Evolutionary conservation across 2,888 invertebrate species (phyloP).

Genomic region (Trileptium ribeirensis): DNA sequence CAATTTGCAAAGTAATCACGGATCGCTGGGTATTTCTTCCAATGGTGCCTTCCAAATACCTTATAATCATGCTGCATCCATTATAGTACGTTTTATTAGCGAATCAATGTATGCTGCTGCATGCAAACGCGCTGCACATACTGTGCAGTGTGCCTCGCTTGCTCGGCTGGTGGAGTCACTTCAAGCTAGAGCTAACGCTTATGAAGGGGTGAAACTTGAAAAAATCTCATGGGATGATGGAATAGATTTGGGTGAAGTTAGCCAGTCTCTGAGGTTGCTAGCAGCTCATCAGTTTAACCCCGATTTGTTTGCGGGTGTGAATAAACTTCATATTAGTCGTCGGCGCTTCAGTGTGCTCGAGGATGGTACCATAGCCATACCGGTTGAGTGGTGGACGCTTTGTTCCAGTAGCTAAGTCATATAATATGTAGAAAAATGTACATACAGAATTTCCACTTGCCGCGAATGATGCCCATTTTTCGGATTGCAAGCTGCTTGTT

Average conservation of each 20-base stretch:
- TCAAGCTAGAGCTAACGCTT: too few relatives aligned
- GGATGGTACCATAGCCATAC: not conserved
- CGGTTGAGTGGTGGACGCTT: not conserved
- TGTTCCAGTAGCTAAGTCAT: too few relatives aligned
- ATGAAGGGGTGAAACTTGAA: not conserved
- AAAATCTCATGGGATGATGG: not conserved
- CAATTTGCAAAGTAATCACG: not conserved
- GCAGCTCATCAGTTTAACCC: not conserved
- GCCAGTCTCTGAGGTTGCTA: not conserved
- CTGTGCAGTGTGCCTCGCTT: not conserved
- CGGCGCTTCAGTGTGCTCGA: not conserved
- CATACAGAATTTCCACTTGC: too few relatives aligned
- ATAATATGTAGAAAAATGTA: too few relatives aligned
- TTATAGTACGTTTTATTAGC: not conserved
- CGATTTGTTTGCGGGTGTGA: not conserved
- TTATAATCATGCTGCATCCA: not conserved
- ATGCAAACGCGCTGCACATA: not conserved
- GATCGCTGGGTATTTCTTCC: not conserved
- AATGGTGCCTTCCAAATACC: not conserved
- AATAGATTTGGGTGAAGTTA: not conserved
- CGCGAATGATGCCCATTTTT: too few relatives aligned
- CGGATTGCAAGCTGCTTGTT: too few relatives aligned
- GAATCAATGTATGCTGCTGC: not conserved
- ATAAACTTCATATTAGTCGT: not conserved
- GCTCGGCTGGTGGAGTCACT: not conserved